phyloP scores from a whole-genome alignment of 1,140 invertebrate species.

The Pseudomyrmex gracilis region DNA sequence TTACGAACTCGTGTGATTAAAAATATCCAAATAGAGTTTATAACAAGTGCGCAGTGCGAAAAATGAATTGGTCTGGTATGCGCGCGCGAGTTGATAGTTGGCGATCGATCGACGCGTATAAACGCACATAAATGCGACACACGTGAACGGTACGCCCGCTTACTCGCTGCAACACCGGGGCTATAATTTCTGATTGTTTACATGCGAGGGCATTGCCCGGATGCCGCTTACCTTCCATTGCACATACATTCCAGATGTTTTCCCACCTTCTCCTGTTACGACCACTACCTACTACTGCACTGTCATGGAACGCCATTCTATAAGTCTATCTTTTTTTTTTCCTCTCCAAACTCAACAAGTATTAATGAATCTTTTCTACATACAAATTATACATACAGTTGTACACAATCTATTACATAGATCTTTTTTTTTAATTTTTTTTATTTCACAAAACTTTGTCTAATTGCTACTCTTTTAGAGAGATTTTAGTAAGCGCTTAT shows the following conservation, averaged over 20 bases:
- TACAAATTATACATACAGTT: too few species aligned
- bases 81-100: not conserved
- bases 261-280: slow-evolving; percentile 67
- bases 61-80: slow-evolving; percentile 43
- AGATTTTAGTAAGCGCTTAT: too few species aligned
- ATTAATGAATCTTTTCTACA: too few species aligned
- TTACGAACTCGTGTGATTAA: slow-evolving; percentile 35
- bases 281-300: slow-evolving; percentile 50
- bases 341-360: not conserved
- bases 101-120: slow-evolving; percentile 32
- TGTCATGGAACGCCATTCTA: slow-evolving; percentile 55
- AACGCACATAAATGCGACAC: slow-evolving; percentile 39
- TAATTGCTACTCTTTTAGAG: too few species aligned
- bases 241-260: slow-evolving; percentile 79
- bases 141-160: slow-evolving; percentile 57
- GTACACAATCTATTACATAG: too few species aligned
- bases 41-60: not conserved
- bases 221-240: slow-evolving; percentile 80
- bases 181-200: slow-evolving; percentile 84
- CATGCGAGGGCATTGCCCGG: slow-evolving; percentile 85
- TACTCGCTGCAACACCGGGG: slow-evolving; percentile 69
- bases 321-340: slow-evolving; percentile 23
- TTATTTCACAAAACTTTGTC: too few species aligned
- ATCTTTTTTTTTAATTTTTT: too few species aligned
- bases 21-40: not conserved